Percentiles rank a stretch among this genome's conserved stretches.
phyloP scores from a whole-genome alignment of 1,140 invertebrate genomes.

The Drusus annulatus region DNA sequence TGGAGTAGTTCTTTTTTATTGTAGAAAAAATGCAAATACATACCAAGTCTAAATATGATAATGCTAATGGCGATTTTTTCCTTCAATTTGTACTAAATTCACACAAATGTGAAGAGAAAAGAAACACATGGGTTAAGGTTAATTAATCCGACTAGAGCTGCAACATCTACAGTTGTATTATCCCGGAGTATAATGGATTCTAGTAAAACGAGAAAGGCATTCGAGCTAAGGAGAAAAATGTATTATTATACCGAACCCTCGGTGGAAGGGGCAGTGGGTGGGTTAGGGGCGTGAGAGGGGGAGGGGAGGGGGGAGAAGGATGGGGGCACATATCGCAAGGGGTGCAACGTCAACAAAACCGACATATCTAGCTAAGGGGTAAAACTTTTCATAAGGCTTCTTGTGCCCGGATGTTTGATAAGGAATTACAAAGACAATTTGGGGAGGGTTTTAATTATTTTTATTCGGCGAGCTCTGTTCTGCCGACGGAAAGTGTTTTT shows the following conservation, averaged over 20 bases:
- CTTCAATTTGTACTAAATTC: too few relatives aligned
- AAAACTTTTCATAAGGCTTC: slow-evolving; percentile 22
- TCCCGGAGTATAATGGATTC: slow-evolving; percentile 6
- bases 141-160: too few relatives aligned
- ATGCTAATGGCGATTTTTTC: too few relatives aligned
- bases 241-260: slow-evolving; percentile 20
- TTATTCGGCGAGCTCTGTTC: too few relatives aligned
- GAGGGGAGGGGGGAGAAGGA: not conserved
- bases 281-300: too few relatives aligned
- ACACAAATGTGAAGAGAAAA: too few relatives aligned
- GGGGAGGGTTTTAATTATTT: not conserved
- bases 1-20: too few relatives aligned
- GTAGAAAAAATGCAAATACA: too few relatives aligned
- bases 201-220: slow-evolving; percentile 22
- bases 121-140: too few relatives aligned
- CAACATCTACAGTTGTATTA: too few relatives aligned
- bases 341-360: slow-evolving; percentile 18
- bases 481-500: too few relatives aligned
- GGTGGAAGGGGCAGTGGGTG: not conserved
- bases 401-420: not conserved
- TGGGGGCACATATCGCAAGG: slow-evolving; percentile 7
- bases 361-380: slow-evolving; percentile 11
- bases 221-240: slow-evolving; percentile 2
- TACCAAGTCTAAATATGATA: too few relatives aligned
- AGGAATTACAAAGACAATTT: not conserved